phyloP scores from a whole-genome alignment of 2,888 invertebrate species.

The Tetragnatha montana region DNA sequence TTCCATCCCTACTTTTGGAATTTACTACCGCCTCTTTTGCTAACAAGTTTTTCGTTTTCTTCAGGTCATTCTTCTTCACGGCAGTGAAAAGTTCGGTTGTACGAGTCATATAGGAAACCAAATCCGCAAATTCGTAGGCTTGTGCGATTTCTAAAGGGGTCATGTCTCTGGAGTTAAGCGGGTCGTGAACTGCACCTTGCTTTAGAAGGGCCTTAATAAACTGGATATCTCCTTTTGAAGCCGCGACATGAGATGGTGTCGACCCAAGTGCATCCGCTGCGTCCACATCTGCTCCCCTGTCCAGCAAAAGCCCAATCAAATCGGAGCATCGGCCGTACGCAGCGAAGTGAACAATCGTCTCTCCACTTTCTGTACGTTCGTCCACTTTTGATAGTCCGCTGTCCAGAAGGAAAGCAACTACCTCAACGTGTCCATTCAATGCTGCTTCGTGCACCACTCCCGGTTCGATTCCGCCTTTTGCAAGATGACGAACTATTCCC shows the following conservation, averaged over 20 bases:
- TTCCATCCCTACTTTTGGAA: slow-evolving; percentile 9
- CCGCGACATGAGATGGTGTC: neutral
- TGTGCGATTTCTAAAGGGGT: neutral
- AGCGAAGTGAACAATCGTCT: neutral
- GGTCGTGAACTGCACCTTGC: slow-evolving; percentile 33
- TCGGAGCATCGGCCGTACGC: neutral
- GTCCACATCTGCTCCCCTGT: neutral
- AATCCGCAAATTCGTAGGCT: neutral
- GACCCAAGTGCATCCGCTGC: neutral
- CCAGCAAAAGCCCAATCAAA: neutral
- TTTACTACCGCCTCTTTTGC: slow-evolving; percentile 41
- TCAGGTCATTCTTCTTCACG: slow-evolving; percentile 14
- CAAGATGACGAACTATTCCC: slow-evolving; percentile 1
- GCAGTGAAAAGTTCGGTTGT: slow-evolving; percentile 10
- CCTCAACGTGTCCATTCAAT: neutral
- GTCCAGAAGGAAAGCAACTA: slow-evolving; percentile 21
- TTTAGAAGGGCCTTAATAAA: neutral
- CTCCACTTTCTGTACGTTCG: neutral
- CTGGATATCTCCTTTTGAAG: neutral
- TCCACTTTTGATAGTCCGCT: neutral
- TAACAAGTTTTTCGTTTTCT: neutral
- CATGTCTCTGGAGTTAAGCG: neutral
- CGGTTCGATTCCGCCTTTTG: neutral
- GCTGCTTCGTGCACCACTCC: slow-evolving; percentile 37
- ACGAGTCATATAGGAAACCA: slow-evolving; percentile 5